These are phyloP conservation scores for Epinephelus coioides DNA, from an alignment of 2,797 vertebrate genomes.

Conservation along the genomic window DNA sequence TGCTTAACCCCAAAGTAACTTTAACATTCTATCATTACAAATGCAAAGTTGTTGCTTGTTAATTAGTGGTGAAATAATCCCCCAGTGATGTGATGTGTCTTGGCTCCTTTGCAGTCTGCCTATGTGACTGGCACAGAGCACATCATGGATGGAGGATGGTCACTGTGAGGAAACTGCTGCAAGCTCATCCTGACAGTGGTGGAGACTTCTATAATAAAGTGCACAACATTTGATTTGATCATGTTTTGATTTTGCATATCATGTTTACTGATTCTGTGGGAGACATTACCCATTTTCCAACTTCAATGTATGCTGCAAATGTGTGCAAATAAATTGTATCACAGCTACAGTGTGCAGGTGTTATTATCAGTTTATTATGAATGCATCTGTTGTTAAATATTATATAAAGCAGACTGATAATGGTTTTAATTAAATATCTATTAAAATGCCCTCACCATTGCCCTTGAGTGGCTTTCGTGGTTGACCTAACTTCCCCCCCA, in stretches of 20 bases:
- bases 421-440: neutral
- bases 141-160: constrained; percentile 96
- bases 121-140: constrained; percentile 94
- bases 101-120: constrained; percentile 87
- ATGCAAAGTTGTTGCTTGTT: neutral
- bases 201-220: constrained; percentile 7
- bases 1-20: neutral
- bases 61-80: neutral
- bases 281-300: neutral
- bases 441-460: neutral
- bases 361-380: neutral
- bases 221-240: neutral
- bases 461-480: constrained; percentile 1
- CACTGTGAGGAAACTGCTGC: constrained; percentile 83
- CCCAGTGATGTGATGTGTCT: constrained; percentile 16
- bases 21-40: neutral
- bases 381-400: neutral
- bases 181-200: neutral
- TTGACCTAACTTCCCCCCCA: neutral
- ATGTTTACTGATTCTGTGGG: neutral
- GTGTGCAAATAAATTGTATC: neutral
- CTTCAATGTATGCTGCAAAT: neutral
- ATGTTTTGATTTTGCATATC: neutral
- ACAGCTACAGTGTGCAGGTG: neutral
- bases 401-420: neutral